Percentiles rank a stretch among this genome's conserved stretches.
These are phyloP conservation scores for Enteromius afrohamiltoni DNA, from an alignment of 2,797 vertebrate genomes.

Conservation along the genomic window DNA sequence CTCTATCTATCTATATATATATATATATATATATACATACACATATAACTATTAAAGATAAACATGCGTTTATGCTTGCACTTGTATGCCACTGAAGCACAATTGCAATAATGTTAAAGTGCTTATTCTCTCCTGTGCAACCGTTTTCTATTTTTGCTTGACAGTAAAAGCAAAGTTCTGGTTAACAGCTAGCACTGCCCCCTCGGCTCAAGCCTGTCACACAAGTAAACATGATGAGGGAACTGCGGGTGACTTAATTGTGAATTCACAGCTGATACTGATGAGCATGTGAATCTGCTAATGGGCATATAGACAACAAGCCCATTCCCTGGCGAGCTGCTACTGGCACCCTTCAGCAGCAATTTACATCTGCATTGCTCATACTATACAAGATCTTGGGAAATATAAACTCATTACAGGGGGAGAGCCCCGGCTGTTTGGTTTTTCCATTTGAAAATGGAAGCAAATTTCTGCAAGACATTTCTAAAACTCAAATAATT, in stretches of 20 bases:
- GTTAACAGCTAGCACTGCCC: constrained; percentile 3
- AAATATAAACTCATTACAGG: constrained; percentile 41
- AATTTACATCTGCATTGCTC: constrained; percentile 42
- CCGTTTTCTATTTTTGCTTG: background rate
- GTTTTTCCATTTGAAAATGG: constrained; percentile 43
- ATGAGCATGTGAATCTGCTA: constrained; percentile 34
- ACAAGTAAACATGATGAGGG: constrained; percentile 26
- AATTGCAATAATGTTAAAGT: constrained; percentile 1
- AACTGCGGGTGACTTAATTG: constrained; percentile 25
- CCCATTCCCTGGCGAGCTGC: constrained; percentile 6
- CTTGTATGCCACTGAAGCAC: background rate
- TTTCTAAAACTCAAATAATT: constrained; percentile 31
- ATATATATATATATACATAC: background rate
- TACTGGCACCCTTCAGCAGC: constrained; percentile 16
- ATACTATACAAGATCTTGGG: constrained; percentile 1
- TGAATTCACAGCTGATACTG: constrained; percentile 40
- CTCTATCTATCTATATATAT: too few relatives aligned
- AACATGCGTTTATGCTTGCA: background rate
- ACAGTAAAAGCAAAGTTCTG: background rate
- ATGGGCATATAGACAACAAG: constrained; percentile 44
- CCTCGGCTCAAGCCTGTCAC: constrained; percentile 5
- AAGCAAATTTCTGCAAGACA: constrained; percentile 3
- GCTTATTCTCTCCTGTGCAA: background rate
- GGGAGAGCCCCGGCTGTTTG: constrained; percentile 37
- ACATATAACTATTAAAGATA: background rate